Conservation (phyloP, 2,888 invertebrate genomes). For the Antheraea yamamai region DNA sequence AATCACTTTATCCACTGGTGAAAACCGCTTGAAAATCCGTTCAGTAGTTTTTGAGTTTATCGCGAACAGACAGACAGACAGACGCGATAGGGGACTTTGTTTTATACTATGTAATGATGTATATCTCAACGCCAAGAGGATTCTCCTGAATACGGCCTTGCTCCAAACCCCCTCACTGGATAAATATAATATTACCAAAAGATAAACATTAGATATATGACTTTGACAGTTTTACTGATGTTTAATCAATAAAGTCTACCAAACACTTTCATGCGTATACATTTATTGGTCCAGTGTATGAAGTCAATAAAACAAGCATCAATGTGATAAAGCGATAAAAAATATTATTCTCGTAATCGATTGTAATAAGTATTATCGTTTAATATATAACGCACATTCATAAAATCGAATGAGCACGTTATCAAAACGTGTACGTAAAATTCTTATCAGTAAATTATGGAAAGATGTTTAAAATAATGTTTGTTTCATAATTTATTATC, state of each 20-base stretch:
- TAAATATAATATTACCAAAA: neutral
- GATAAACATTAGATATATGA: neutral
- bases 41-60: no score
- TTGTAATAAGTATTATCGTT: constrained; percentile 1
- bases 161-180: neutral
- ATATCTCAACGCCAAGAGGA: neutral
- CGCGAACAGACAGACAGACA: no score
- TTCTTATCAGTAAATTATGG: constrained; percentile 6
- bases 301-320: neutral
- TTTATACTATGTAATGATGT: no score
- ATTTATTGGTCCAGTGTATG: neutral
- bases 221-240: neutral
- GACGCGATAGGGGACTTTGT: no score
- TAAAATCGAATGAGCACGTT: neutral
- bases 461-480: constrained; percentile 7
- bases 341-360: neutral
- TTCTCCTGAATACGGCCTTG: neutral
- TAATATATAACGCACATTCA: neutral
- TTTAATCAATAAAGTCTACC: neutral
- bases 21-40: no score
- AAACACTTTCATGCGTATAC: neutral
- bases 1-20: no score
- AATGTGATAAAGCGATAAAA: neutral
- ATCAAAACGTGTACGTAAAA: neutral
- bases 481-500: neutral